These are phyloP conservation scores for Catharus ustulatus DNA, from an alignment of 2,797 vertebrate genomes.

Conservation along the genomic window DNA sequence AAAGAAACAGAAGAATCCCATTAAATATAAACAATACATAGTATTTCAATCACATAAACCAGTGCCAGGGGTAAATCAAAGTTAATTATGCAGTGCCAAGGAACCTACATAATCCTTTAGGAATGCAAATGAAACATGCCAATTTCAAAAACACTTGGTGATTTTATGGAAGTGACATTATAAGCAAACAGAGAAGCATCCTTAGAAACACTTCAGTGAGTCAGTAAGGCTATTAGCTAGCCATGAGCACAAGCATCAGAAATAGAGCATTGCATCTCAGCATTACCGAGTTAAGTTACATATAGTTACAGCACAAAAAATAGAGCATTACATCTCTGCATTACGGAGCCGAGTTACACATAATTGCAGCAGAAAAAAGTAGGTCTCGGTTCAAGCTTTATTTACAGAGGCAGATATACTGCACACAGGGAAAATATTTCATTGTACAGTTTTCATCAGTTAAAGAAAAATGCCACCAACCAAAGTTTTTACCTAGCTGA, in stretches of 20 bases:
- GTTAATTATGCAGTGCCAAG: neutral
- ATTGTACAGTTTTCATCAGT: neutral
- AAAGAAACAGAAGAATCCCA: neutral
- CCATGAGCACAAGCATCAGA: conserved; percentile 26
- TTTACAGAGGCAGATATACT: neutral
- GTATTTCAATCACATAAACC: neutral
- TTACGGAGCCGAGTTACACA: neutral
- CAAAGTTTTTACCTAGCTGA: neutral
- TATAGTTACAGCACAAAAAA: conserved; percentile 17
- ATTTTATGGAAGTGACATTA: neutral
- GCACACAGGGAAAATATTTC: neutral
- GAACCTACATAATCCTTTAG: neutral
- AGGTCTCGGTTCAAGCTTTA: neutral
- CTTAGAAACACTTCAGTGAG: neutral
- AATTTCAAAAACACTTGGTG: neutral
- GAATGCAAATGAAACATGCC: neutral
- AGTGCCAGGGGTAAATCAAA: neutral
- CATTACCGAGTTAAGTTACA: neutral
- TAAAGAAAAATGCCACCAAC: neutral
- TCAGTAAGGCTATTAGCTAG: neutral
- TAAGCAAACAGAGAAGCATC: neutral
- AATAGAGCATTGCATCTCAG: conserved; percentile 36
- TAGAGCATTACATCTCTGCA: conserved; percentile 40
- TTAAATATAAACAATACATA: neutral
- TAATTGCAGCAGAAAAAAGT: conserved; percentile 26